Percentiles rank a stretch among this genome's conserved stretches.
These are phyloP conservation scores for Orgyia antiqua DNA, from an alignment of 2,888 invertebrate species.

Conservation along the genomic window DNA sequence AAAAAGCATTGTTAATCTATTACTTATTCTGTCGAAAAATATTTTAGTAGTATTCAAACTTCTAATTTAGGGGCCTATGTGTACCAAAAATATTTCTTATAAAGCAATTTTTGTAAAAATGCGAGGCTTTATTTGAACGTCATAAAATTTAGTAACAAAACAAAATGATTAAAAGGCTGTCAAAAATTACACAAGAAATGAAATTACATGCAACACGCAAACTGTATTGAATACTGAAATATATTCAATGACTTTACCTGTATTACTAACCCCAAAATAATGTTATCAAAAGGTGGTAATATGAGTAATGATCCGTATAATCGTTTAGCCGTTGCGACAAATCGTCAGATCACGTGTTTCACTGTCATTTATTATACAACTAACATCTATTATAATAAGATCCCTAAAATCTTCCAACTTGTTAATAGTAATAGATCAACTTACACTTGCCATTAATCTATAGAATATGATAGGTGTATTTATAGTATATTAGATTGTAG, in stretches of 20 bases:
- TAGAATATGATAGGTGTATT: constrained; percentile 35
- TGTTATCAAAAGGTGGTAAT: constrained; percentile 70
- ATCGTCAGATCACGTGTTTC: constrained; percentile 67
- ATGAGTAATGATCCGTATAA: constrained; percentile 70
- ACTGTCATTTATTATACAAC: constrained; percentile 52
- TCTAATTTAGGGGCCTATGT: too few species aligned
- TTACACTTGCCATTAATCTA: constrained; percentile 25
- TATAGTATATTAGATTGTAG: constrained; percentile 14
- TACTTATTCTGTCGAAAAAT: too few species aligned
- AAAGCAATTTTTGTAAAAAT: too few species aligned
- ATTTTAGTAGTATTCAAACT: too few species aligned
- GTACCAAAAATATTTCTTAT: too few species aligned
- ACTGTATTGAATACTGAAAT: constrained; percentile 12
- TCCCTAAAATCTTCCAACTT: constrained; percentile 6
- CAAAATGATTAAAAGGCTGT: background rate
- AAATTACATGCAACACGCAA: constrained; percentile 16
- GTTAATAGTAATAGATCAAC: constrained; percentile 21
- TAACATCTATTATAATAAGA: constrained; percentile 10
- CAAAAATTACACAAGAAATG: background rate
- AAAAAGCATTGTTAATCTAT: too few species aligned
- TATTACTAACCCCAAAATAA: constrained; percentile 49
- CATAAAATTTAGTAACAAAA: too few species aligned
- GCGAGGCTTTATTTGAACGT: too few species aligned
- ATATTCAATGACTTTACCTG: too few species aligned
- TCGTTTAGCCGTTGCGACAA: constrained; percentile 67